These are phyloP conservation scores for Dysmachus trigonus DNA, from an alignment of 2,888 invertebrate species.

Conservation along the genomic window DNA sequence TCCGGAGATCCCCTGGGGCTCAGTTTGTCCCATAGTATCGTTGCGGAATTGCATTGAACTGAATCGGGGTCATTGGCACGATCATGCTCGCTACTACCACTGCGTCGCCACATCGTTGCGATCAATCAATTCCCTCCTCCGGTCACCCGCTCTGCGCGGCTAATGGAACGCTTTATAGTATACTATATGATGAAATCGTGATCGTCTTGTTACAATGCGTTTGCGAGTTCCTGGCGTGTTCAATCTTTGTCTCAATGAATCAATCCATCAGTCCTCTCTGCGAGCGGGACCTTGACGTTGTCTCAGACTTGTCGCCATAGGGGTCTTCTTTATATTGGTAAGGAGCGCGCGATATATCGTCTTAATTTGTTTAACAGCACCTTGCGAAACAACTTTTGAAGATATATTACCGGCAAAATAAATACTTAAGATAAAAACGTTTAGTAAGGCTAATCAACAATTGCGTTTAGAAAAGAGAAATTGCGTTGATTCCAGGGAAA, in stretches of 20 bases:
- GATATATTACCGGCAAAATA: background rate
- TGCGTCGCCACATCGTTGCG: background rate
- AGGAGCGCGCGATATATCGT: background rate
- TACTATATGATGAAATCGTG: background rate
- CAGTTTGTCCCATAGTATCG: background rate
- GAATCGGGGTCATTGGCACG: conserved; percentile 13
- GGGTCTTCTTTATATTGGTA: background rate
- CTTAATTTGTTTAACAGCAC: background rate
- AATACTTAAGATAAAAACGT: background rate
- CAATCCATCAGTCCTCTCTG: background rate
- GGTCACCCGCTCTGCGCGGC: background rate
- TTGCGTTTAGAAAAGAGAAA: background rate
- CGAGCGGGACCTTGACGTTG: background rate
- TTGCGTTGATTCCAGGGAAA: background rate
- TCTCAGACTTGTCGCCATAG: background rate
- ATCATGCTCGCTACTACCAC: background rate
- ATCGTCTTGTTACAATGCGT: background rate
- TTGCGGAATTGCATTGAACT: background rate
- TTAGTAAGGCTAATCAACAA: background rate
- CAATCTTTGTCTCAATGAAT: background rate
- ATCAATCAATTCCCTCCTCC: background rate
- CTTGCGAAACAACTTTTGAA: background rate
- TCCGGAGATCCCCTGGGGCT: background rate
- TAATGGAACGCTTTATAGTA: background rate
- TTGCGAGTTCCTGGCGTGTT: background rate